Evolutionary conservation across 2,797 vertebrate species (phyloP).

Genomic region (Eulemur rubriventer): DNA sequence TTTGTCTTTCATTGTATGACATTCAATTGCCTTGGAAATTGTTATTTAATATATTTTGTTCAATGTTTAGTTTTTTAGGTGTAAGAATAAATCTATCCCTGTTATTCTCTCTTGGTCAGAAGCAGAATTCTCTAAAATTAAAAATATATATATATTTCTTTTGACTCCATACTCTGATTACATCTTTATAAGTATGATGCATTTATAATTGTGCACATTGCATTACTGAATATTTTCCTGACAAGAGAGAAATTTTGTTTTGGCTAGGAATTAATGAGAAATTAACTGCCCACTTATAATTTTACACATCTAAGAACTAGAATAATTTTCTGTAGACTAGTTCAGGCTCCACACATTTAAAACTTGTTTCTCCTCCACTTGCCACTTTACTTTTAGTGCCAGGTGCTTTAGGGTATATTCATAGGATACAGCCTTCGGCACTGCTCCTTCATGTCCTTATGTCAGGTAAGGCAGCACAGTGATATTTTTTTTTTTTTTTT

Average conservation of each 20-base stretch:
- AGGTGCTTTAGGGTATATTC: background rate
- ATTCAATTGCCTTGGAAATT: background rate
- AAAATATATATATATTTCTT: background rate
- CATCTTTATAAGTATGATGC: background rate
- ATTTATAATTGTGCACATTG: background rate
- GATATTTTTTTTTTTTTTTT: too few species aligned
- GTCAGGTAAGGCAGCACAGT: background rate
- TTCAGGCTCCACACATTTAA: background rate
- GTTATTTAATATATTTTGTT: background rate
- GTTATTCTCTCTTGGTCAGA: background rate
- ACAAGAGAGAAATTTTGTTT: background rate
- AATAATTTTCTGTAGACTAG: background rate
- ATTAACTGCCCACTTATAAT: background rate
- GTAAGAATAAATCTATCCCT: background rate
- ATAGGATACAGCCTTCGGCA: background rate
- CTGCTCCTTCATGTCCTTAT: background rate
- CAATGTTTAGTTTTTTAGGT: conserved; percentile 7
- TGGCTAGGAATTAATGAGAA: conserved; percentile 6
- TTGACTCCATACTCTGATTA: background rate
- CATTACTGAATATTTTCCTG: background rate
- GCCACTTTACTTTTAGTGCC: background rate
- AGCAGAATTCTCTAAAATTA: background rate
- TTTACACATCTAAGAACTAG: background rate
- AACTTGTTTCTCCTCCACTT: background rate
- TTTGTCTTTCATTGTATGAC: background rate